These are phyloP conservation scores for Paedocypris sp. DNA, from an alignment of 2,113 vertebrate genomes.

Conservation along the genomic window DNA sequence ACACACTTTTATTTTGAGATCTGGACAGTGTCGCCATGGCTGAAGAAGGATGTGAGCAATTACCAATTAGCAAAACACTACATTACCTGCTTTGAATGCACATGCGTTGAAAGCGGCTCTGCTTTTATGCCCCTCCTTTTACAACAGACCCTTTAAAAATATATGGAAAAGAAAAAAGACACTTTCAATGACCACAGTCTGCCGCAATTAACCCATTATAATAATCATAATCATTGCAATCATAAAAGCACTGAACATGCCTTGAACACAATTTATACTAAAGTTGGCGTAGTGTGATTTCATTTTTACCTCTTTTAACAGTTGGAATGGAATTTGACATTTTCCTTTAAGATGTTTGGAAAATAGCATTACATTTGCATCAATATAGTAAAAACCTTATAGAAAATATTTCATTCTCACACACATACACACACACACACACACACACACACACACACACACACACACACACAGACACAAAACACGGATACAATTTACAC, in stretches of 20 bases:
- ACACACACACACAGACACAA: too few relatives aligned
- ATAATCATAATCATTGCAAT: constrained; percentile 51
- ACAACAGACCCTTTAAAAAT: constrained; percentile 40
- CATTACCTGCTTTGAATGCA: constrained; percentile 65
- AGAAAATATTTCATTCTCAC: too few relatives aligned
- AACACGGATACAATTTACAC: too few relatives aligned
- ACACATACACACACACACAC: too few relatives aligned
- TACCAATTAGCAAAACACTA: constrained; percentile 72
- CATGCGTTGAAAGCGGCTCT: too few relatives aligned
- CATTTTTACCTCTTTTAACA: constrained; percentile 38
- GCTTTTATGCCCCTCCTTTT: too few relatives aligned
- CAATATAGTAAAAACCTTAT: too few relatives aligned
- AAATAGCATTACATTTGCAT: too few relatives aligned
- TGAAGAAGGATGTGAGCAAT: constrained; percentile 71
- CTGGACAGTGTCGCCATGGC: constrained; percentile 65
- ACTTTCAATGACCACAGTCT: constrained; percentile 45
- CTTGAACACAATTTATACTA: constrained; percentile 50
- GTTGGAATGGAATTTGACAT: constrained; percentile 19
- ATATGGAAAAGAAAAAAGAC: too few relatives aligned
- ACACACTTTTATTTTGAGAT: too few relatives aligned
- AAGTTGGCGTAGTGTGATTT: too few relatives aligned
- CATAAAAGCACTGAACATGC: constrained; percentile 44
- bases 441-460: too few relatives aligned
- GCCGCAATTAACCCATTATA: constrained; percentile 60
- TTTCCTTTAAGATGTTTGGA: neutral